These are phyloP conservation scores for Typhlichthys eigenmanni DNA, from an alignment of 2,797 vertebrate genomes.

Conservation along the genomic window DNA sequence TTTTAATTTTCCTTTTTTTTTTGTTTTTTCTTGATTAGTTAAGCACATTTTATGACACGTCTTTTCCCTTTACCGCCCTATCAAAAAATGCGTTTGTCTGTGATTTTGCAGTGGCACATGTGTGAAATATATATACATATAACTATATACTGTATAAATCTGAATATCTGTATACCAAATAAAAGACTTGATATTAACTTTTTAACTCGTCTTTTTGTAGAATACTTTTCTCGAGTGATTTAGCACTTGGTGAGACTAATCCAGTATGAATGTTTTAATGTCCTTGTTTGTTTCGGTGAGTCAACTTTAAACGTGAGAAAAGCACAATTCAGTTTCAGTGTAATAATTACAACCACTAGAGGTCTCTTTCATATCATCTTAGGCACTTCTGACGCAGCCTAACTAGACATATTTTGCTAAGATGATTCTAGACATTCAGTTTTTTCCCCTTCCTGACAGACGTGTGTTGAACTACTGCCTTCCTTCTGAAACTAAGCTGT, in stretches of 20 bases:
- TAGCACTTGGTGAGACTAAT: constrained; percentile 41
- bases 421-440: too few species aligned
- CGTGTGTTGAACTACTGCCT: too few species aligned
- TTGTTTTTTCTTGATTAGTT: constrained; percentile 11
- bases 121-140: constrained; percentile 78
- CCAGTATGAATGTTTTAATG: constrained; percentile 36
- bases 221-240: constrained; percentile 71
- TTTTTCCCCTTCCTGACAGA: too few species aligned
- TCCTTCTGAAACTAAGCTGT: too few species aligned
- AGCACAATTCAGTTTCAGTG: constrained; percentile 28
- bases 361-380: constrained; percentile 19
- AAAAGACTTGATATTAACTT: constrained; percentile 95
- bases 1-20: constrained; percentile 56
- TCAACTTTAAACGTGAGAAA: constrained; percentile 71
- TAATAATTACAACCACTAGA: constrained; percentile 32
- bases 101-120: constrained; percentile 88
- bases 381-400: neutral
- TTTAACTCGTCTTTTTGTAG: constrained; percentile 83
- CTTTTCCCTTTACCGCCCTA: constrained; percentile 73
- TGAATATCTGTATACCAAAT: constrained; percentile 87
- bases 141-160: constrained; percentile 75
- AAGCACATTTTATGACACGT: constrained; percentile 59
- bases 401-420: too few species aligned
- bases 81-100: constrained; percentile 83
- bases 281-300: constrained; percentile 81